phyloP scores from a whole-genome alignment of 2,113 vertebrate genomes.

The Petaurus breviceps region DNA sequence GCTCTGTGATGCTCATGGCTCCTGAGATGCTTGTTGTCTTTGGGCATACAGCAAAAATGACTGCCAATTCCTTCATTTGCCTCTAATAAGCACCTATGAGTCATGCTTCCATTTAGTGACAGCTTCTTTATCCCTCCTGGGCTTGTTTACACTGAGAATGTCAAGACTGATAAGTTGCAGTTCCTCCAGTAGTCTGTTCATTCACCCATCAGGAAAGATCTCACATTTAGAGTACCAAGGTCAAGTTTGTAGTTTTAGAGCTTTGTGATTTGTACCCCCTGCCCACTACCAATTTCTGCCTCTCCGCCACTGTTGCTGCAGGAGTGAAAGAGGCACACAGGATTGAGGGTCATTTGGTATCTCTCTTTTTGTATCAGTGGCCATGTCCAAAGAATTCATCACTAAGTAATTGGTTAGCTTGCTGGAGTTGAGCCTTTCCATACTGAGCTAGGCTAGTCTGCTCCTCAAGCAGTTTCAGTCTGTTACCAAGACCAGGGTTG shows the following conservation, averaged over 20 bases:
- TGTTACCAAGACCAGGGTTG: not conserved
- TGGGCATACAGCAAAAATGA: not conserved
- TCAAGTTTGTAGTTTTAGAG: not conserved
- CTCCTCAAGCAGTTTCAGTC: not conserved
- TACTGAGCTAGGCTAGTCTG: not conserved
- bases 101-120: not conserved
- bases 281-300: not conserved
- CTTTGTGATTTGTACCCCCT: not conserved
- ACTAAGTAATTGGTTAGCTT: not conserved
- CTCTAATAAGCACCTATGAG: not conserved
- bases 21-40: not conserved
- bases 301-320: not conserved
- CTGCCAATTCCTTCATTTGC: not conserved
- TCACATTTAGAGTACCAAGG: not conserved
- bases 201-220: not conserved
- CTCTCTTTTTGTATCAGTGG: not conserved
- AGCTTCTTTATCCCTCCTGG: not conserved
- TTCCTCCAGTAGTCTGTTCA: not conserved
- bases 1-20: not conserved
- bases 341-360: not conserved
- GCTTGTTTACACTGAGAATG: not conserved
- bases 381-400: not conserved
- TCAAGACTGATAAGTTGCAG: not conserved
- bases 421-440: not conserved
- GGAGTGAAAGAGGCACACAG: not conserved